Base-by-base conservation (phyloP, 2,888 invertebrate genomes). In the Listrodromus nycthemerus region DNA sequence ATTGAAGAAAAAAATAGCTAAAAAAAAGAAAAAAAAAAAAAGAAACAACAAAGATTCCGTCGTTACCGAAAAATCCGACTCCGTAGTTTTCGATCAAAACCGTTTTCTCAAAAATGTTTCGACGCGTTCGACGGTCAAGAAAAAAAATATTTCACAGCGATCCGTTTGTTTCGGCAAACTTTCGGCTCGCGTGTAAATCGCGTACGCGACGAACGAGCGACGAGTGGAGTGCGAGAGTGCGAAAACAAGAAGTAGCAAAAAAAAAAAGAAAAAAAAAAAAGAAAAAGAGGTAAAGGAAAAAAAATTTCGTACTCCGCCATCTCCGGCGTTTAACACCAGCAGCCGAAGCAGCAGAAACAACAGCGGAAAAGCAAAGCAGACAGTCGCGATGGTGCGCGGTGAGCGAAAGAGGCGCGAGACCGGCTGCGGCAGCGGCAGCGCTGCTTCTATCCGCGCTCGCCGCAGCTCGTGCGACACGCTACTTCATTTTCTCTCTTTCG, bases 301-400 rank as follows among this genome's bases (percentile, higher is more conserved):
- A 67, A 63, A 61, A 50, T 30, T 10, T 27, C 24, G 55, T 24
- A 24, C 45, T 41, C 37, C 71, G 52, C 45, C 71, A 24, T 65
- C 73, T 69, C 37, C 16, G 66, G 65, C 55, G 45, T 73, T 61
- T 58, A 61, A 74, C 66, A 55, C 66, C 30, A 21, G 55, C 70
- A 67, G 80, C 58, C 69, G 52, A 77, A 70, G 73, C 82, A 37
- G 69, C 45, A 55, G 69, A 76, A 52, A 79, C 76, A 69, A 75
- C 74, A 61, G 67, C 67, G 66, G 71, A 67, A 78, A 80, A 82
- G 63, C 77, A 79, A 52, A 81, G 65, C 78, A 80, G 63, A 81
- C 55, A 78, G 76, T 73, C 76, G 65, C 50, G 78, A 85, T 70
- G 37, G 74, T 65, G 77, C n/a, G 58, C 30, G 58, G 61, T n/a